Base-by-base conservation (phyloP, 2,797 vertebrate species). In the Lepilemur ruficaudatus region DNA sequence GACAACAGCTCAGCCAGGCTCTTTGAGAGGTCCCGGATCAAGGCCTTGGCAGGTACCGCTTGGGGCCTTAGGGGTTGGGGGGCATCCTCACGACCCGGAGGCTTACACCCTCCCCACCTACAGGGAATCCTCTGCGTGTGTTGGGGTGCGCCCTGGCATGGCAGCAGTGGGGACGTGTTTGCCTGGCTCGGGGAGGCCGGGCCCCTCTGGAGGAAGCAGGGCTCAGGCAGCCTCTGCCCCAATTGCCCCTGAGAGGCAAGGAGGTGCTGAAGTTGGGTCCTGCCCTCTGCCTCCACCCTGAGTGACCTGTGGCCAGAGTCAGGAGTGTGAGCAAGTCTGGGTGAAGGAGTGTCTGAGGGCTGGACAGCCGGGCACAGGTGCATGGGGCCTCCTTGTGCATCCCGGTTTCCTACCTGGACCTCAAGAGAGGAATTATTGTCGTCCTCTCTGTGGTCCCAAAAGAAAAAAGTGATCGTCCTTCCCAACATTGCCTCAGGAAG, bases 11-110 rank as follows among this genome's bases (percentile, higher is more conserved):
- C 99, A 0, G 99, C 99, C 0, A 98, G 99, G 89, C 99, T 99
- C 75, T 99, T 99, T 3, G 99, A 99, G 98, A 99, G 99, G 97
- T 99, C 99, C 63, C 99, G 99, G 98, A 99, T 99, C 99, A 99
- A 99, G 98, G 99, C 99, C 72, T 99, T 99, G 73, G 99, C 99
- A 99, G 99, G 99, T 99, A 98, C 93, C 28, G 1, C 61, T 73
- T 41, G 96, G 96, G 92, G 94, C 28, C 0, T 0, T 18, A 46
- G 52, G 94, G 92, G 63, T 67, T 61, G 75, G 83, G 90, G 50
- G 89, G 79, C 38, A 0, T 59, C 75, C 30, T 90, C 28, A 8
- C 2, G 14, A 3, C 80, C 61, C 61, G 0, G 4, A 63, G 41
- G 63, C 65, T 86, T 52, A n/a, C 32, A 20, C 18, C n/a, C 57